Base-by-base conservation (phyloP, 2,888 invertebrate species). In the Scelioninae gen. 2 region DNA sequence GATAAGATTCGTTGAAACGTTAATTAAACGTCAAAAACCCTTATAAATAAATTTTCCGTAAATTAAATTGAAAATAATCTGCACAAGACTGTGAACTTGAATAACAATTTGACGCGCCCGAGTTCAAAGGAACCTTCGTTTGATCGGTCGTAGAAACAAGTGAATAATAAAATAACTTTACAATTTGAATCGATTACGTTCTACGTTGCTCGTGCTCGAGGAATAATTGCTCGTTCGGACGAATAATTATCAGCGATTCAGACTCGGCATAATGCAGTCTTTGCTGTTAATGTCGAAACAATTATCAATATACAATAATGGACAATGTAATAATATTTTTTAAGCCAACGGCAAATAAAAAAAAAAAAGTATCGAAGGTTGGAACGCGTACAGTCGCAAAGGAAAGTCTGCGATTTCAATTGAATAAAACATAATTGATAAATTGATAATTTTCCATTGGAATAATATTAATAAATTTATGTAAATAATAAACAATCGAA, bases 191-290 rank as follows among this genome's bases (percentile, higher is more conserved):
- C 53, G 68, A 69, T 61, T 48, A 19, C 53, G 69, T 37, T 52
- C 22, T 46, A 37, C 60, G n/a, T 53, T 60, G 18, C 53, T 46
- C 60, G 46, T 61, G 69, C 60, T 46, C 19, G 46, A 45, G 16
- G 31, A 69, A 53, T 69, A 52, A 69, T 70, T 50, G 63, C 52
- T 43, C 63, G 22, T 13, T 57, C 63, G 50, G 35, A 19, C 33
- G 63, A 60, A 63, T 63, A 63, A 70, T 70, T 70, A 70, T 70
- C 50, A 70, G 39, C 57, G 35, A 31, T 69, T 53, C 37, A 18
- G 28, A 37, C 22, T 53, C 41, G 39, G 35, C 60, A 52, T 69
- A 48, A 70, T 70, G 57, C 50, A 70, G 70, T 55, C 55, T 41
- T 57, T 25, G 31, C 48, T 28, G 55, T 70, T 57, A 64, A 64